These are phyloP conservation scores for Catagonus wagneri DNA, from an alignment of 2,113 vertebrate species.

Conservation along the genomic window DNA sequence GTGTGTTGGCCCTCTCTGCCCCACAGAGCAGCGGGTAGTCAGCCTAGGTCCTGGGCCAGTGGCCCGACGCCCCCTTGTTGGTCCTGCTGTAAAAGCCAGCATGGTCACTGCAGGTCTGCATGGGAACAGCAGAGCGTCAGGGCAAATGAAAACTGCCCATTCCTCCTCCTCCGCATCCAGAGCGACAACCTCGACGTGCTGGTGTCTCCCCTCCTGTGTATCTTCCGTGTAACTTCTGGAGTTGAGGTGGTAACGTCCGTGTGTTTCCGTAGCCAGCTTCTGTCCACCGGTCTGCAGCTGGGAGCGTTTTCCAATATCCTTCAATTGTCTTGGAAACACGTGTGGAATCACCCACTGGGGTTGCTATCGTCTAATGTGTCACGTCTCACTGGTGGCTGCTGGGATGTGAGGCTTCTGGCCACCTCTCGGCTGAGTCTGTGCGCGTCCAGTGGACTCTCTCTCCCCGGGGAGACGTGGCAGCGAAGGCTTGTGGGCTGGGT, in stretches of 20 bases:
- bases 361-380: no score
- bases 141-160: background rate
- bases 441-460: background rate
- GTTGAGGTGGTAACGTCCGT: background rate
- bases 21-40: accelerated
- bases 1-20: accelerated
- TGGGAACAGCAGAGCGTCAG: slow-evolving; percentile 11
- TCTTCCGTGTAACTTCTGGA: background rate
- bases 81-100: background rate
- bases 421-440: background rate
- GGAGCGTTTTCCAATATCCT: background rate
- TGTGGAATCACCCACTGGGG: background rate
- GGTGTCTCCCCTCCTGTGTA: background rate
- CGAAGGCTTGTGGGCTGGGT: background rate
- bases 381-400: background rate
- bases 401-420: background rate
- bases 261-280: no score
- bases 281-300: background rate
- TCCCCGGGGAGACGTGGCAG: background rate
- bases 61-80: background rate
- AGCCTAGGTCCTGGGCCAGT: background rate
- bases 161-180: background rate
- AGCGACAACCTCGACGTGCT: background rate
- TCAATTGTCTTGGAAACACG: background rate
- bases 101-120: background rate